Percentiles rank a stretch among this genome's conserved stretches.
These are phyloP conservation scores for Ciconia stormi DNA, from an alignment of 2,113 vertebrate genomes.

Conservation along the genomic window DNA sequence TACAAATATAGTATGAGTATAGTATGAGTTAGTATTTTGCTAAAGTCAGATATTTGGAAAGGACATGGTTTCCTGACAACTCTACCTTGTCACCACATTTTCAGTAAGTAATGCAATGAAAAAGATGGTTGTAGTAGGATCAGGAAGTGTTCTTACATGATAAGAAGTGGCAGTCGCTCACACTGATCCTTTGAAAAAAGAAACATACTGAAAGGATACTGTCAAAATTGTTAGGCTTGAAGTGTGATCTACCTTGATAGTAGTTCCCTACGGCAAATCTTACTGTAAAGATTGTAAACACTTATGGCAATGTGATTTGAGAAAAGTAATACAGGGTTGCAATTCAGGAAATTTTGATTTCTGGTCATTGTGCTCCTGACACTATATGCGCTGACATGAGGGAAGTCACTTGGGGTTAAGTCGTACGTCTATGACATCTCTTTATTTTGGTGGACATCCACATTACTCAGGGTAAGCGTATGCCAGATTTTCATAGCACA, in stretches of 20 bases:
- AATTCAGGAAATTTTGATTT: not conserved
- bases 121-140: not conserved
- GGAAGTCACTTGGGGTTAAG: not conserved
- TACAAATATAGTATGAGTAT: not conserved
- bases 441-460: not conserved
- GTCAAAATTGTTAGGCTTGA: not conserved
- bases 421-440: not conserved
- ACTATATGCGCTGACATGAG: not conserved
- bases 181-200: not conserved
- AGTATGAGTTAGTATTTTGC: not conserved
- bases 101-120: not conserved
- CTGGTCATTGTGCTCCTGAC: not conserved
- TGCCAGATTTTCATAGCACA: not conserved
- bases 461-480: not conserved
- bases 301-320: not conserved
- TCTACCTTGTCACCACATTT: not conserved
- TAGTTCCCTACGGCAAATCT: not conserved
- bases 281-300: not conserved
- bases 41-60: not conserved
- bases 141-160: not conserved
- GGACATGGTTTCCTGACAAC: not conserved
- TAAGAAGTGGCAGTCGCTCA: not conserved
- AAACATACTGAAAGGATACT: not conserved
- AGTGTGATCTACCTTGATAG: not conserved
- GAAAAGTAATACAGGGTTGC: not conserved